These are phyloP conservation scores for Mya arenaria DNA, from an alignment of 1,140 invertebrate species.

Conservation along the genomic window DNA sequence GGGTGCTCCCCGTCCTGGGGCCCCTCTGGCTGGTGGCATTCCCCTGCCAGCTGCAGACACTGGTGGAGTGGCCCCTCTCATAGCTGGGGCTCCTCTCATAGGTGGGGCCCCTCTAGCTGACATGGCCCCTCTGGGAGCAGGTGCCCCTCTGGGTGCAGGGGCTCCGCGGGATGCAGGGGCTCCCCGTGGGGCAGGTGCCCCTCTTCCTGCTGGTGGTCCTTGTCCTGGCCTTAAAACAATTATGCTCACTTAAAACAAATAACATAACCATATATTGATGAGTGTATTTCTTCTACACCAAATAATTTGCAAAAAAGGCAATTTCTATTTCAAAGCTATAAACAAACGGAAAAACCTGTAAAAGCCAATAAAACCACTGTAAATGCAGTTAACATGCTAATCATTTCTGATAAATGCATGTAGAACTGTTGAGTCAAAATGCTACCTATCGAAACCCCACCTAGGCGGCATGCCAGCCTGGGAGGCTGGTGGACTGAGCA, in stretches of 20 bases:
- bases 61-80: conserved; percentile 18
- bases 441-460: no score
- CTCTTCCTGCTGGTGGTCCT: conserved; percentile 15
- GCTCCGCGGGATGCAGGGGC: not conserved
- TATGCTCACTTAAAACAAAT: no score
- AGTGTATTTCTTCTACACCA: no score
- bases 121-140: conserved; percentile 27
- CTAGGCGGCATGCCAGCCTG: conserved; percentile 3
- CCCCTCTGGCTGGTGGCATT: conserved; percentile 44
- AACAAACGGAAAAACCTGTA: no score
- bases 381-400: no score
- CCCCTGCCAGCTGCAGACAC: conserved; percentile 9
- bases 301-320: no score
- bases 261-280: no score
- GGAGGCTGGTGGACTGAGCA: conserved; percentile 16
- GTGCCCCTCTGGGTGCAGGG: conserved; percentile 13
- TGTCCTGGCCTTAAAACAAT: no score
- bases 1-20: conserved; percentile 49
- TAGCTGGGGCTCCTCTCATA: conserved; percentile 4
- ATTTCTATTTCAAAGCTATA: no score
- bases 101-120: conserved; percentile 14
- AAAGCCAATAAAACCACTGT: no score
- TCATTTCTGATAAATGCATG: no score
- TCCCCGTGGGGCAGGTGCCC: conserved; percentile 14
- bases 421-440: no score